phyloP scores from a whole-genome alignment of 2,888 invertebrate species.

The Apodemia arnacis region DNA sequence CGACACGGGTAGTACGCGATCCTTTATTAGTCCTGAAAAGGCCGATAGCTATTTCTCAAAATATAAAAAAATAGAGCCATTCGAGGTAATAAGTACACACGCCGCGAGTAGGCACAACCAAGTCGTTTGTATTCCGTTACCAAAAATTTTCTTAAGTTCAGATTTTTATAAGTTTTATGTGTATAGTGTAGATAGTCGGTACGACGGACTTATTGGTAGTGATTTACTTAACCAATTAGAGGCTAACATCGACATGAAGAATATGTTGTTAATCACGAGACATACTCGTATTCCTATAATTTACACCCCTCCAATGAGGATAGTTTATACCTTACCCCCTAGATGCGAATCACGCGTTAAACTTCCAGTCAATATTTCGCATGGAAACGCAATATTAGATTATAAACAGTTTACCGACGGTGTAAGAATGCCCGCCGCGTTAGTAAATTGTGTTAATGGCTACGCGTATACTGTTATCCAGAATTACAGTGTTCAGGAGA shows the following conservation, averaged over 20 bases:
- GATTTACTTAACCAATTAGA: constrained; percentile 66
- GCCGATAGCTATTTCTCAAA: constrained; percentile 49
- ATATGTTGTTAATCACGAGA: constrained; percentile 40
- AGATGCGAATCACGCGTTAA: background rate
- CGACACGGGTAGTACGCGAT: constrained; percentile 72
- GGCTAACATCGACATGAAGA: constrained; percentile 60
- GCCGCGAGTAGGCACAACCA: constrained; percentile 58
- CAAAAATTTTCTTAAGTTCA: constrained; percentile 36
- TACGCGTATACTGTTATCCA: background rate
- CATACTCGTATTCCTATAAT: constrained; percentile 52
- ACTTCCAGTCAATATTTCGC: background rate
- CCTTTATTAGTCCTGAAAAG: constrained; percentile 52
- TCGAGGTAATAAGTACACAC: constrained; percentile 70
- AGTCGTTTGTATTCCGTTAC: constrained; percentile 52
- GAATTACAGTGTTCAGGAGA: background rate
- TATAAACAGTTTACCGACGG: background rate
- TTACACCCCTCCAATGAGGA: constrained; percentile 33
- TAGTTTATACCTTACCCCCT: constrained; percentile 4
- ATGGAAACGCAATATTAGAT: background rate
- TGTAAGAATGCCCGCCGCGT: background rate
- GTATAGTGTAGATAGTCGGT: constrained; percentile 50
- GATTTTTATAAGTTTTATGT: constrained; percentile 58
- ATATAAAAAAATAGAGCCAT: constrained; percentile 45
- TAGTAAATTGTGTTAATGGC: background rate
- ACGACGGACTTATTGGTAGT: constrained; percentile 66